Evolutionary conservation across 2,113 vertebrate genomes (phyloP).

Genomic region (Phalacrocorax brasilianus): DNA sequence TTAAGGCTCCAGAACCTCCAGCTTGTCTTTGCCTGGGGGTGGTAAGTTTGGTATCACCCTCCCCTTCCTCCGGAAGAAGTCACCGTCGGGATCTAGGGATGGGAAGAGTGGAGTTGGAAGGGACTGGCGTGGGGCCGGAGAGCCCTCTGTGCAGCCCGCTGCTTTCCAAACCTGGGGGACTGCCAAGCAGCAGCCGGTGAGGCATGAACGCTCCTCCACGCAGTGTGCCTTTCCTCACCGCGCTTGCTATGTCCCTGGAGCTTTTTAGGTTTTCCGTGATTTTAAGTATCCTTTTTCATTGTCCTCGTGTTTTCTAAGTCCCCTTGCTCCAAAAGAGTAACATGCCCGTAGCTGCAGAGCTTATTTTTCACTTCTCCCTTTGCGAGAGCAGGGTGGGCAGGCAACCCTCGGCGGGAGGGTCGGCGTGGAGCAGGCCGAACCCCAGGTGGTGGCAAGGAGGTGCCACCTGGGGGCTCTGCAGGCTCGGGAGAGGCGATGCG

Average conservation of each 20-base stretch:
- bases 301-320: not conserved
- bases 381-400: not conserved
- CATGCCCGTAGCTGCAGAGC: not conserved
- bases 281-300: not conserved
- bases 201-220: fast-evolving
- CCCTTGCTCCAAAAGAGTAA: not conserved
- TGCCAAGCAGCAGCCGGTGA: not conserved
- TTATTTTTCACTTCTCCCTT: not conserved
- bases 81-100: not conserved
- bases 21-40: not conserved
- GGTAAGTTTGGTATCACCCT: not conserved
- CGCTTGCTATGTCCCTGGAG: fast-evolving
- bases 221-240: fast-evolving
- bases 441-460: constrained; percentile 3
- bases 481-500: not conserved
- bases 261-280: not conserved
- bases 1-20: not conserved
- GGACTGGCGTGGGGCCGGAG: not conserved
- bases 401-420: not conserved
- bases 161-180: not conserved
- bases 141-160: not conserved
- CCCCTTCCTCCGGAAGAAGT: not conserved
- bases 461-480: constrained; percentile 62
- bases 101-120: not conserved
- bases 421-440: not conserved